Evolutionary conservation across 2,113 vertebrate species (phyloP), one percentile per base, ranked within the genome.

Genomic region (Pteropus alecto): DNA sequence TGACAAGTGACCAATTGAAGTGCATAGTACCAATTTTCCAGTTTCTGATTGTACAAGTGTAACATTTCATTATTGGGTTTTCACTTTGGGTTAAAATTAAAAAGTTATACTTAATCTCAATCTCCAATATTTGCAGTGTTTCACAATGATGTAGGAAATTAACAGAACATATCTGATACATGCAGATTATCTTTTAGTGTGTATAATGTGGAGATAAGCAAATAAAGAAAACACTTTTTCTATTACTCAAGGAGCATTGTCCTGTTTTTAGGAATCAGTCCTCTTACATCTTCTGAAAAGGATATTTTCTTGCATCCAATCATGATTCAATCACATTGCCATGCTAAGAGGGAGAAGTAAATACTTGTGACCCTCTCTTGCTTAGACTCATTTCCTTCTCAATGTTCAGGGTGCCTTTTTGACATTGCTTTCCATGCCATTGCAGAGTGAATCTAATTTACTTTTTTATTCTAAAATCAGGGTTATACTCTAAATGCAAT

Each of bases 1-100:
- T 97, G 98, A 94, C 87, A 96, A 74, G 95, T 98, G 87, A 98
- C 93, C 98, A 98, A 98, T 97, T 95, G 81, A 97, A 88, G 74
- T 56, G 96, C 35, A 74, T 77, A 90, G 51, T 70, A 38, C 85
- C 77, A 83, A 96, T 97, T 98, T 97, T 98, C 96, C 94, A 97
- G 88, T 85, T 98, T 95, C 83, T 94, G 76, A 79, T 94, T 88
- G 63, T 85, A 76, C 35, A 90, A 38, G 13, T 83, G 76, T 68
- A 95, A 68, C 22, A 65, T 70, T 96, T 96, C 60, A 87, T 90
- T 92, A 79, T 35, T 61, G 87, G 38, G 41, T 51, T 97, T 94
- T 90, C 12, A 96, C 48, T 84, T 86, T 54, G 2, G 74, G 15
- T 94, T 33, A 18, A 86, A 70, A 77, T 0, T 3, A 96, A 13